Percentiles rank a stretch among this genome's conserved stretches.
Evolutionary conservation across 2,113 vertebrate genomes (phyloP).

Genomic region (Siniperca knerii): DNA sequence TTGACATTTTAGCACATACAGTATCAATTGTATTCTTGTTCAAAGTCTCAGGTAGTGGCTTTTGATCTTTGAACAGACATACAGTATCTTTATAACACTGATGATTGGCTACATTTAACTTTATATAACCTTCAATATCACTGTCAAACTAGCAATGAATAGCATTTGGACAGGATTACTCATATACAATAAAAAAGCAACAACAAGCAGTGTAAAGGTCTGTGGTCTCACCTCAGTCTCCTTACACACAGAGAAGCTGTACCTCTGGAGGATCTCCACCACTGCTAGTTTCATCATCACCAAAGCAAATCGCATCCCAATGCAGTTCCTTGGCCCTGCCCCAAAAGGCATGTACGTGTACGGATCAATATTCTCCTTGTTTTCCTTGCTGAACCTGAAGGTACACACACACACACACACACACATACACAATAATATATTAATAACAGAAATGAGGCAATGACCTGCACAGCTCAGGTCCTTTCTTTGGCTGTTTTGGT

Average conservation of each 20-base stretch:
- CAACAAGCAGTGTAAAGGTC: background rate
- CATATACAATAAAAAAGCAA: background rate
- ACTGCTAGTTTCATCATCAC: constrained; percentile 82
- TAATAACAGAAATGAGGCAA: background rate
- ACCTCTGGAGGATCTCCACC: constrained; percentile 83
- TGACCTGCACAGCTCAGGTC: background rate
- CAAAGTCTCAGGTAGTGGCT: background rate
- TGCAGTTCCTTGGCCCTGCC: constrained; percentile 87
- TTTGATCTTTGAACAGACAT: constrained; percentile 23
- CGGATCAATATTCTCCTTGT: constrained; percentile 76
- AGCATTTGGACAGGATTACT: background rate
- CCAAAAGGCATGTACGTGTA: constrained; percentile 88
- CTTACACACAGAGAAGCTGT: constrained; percentile 83
- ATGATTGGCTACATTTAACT: background rate
- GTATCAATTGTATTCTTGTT: background rate
- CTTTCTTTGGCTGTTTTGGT: background rate
- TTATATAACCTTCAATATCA: constrained; percentile 24
- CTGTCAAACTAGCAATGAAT: too few species aligned
- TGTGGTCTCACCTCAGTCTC: constrained; percentile 85
- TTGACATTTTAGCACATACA: background rate
- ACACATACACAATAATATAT: constrained; percentile 12
- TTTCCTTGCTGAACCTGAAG: constrained; percentile 86
- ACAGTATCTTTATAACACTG: background rate
- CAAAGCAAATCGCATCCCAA: constrained; percentile 88
- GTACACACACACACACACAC: background rate